Base-by-base conservation (phyloP, 2,797 vertebrate species). In the Adrianichthys oophorus region DNA sequence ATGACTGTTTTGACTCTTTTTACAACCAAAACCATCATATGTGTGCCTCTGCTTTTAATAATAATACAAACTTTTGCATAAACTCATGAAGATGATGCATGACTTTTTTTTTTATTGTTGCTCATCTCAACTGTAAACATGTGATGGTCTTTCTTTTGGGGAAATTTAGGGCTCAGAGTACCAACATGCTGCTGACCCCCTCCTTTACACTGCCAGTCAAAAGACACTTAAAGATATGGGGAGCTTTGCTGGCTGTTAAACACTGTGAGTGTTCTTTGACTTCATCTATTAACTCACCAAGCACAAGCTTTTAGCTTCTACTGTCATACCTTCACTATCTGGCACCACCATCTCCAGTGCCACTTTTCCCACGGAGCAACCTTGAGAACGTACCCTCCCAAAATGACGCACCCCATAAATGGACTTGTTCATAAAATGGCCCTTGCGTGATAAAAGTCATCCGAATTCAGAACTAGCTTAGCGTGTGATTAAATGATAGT, bases 181-280 rank as follows among this genome's bases (percentile, higher is more conserved):
- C 46, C 65, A 52, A 63, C 51, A 64, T 45, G 48, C 40, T 59
- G 23, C 46, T 77, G 72, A 80, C 69, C 65, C 24, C 61, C 52
- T 48, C 49, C 42, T 61, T 57, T 60, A 55, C 56, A 65, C 48
- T 75, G 78, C 83, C 76, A 66, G 15, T 83, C 60, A 72, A 40
- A 24, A 56, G 47, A 42, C 50, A 81, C 90, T 89, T 87, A 89
- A 85, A 76, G 85, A 68, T 78, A 70, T 65, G 70, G 68, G 80
- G 83, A 87, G 79, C 76, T 71, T 70, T 80, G 73, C 76, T 84
- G 56, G 64, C 77, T 53, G 81, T 74, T 86, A 84, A 86, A 86
- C 83, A 86, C 61, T 70, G 56, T 77, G 81, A 89, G 76, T 83
- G 85, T 74, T 80, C 85, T 81, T 88, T 89, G 75, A 91, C 82